Evolutionary conservation across 2,113 vertebrate species (phyloP), one percentile per base, ranked within the genome.

Genomic region (Podocnemis expansa): DNA sequence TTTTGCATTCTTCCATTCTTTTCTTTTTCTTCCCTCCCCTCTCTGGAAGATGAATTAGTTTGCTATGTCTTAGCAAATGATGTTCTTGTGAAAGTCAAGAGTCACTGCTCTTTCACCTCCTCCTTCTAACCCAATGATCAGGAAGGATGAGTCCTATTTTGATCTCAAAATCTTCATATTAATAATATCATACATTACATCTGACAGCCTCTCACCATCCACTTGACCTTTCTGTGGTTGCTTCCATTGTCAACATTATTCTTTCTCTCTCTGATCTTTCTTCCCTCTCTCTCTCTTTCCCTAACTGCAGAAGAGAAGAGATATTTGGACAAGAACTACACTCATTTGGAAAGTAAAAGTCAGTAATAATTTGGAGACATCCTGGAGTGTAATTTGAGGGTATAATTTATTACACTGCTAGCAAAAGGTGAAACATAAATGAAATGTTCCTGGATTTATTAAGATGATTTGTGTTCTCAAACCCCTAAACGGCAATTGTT

Each of bases 121-220:
- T 96, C 87, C 90, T n/a, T 73, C 25, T 2, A 82, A 91, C 83
- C 94, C 76, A 8, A 34, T 81, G 1, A 0, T 80, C 84, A 94
- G 84, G 95, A 95, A 88, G 54, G 34, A 70, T 83, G 47, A 95
- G 81, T 21, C n/a, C 76, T 2, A 0, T 83, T 96, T 92, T 93
- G 87, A 92, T 89, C 81, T 73, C 67, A 91, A 89, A 93, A 94
- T 88, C 84, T 91, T 93, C 89, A 89, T 95, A 87, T 96, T 96
- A 96, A 96, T 94, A 95, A 96, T 90, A 58, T 63, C 93, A 90
- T 97, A 94, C 34, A 81, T 96, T 96, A 96, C 82, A 78, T 78
- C 87, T 97, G 96, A 96, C 95, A 97, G 89, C 41, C 45, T 91
- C 92, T 90, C 85, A 83, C 94, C 58, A 93, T 90, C 96, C 83